Conservation (phyloP, 2,113 vertebrate genomes). For the Parus major region DNA sequence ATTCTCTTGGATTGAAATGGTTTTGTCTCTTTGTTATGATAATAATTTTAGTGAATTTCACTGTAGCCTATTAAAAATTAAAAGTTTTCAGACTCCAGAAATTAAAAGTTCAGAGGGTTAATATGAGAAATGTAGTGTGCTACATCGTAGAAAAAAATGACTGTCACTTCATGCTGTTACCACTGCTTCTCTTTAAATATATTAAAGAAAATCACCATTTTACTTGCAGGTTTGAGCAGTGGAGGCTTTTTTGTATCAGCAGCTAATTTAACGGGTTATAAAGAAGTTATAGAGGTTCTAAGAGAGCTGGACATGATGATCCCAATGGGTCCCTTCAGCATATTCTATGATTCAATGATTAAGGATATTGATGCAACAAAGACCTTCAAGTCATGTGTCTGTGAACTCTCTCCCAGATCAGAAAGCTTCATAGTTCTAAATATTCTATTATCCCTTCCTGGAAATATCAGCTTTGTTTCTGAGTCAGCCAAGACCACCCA, state of each 20-base stretch:
- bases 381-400: not conserved
- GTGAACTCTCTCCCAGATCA: not conserved
- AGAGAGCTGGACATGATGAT: not conserved
- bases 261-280: not conserved
- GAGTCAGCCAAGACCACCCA: constrained; percentile 19
- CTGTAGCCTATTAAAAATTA: not conserved
- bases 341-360: not conserved
- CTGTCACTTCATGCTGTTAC: not conserved
- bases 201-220: not conserved
- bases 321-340: rapidly evolving
- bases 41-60: not conserved
- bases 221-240: not conserved
- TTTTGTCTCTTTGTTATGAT: not conserved
- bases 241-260: not conserved
- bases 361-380: not conserved
- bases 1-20: not conserved
- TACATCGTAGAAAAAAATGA: not conserved
- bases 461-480: not conserved
- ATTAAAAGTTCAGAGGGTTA: not conserved
- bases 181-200: not conserved
- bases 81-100: not conserved
- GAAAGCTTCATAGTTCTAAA: constrained; percentile 32
- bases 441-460: not conserved
- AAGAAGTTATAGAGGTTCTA: not conserved
- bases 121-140: not conserved